Conservation (phyloP, 1,140 invertebrate genomes). For the Acarapis woodi region DNA sequence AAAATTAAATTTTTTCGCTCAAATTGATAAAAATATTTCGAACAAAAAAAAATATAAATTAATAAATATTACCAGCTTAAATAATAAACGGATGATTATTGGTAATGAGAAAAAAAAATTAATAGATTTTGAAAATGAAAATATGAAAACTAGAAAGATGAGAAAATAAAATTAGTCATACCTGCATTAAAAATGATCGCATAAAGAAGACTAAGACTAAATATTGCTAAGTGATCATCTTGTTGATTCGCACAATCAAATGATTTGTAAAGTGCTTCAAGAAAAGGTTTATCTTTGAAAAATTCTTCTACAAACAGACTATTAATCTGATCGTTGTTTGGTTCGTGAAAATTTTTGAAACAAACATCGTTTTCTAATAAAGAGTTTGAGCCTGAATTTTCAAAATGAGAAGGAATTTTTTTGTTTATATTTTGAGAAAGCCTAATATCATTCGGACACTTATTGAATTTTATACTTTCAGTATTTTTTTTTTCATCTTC, state of each 20-base stretch:
- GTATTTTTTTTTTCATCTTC: slow-evolving; percentile 4
- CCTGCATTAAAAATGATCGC: slow-evolving; percentile 77
- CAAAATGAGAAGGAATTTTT: neutral
- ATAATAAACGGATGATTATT: neutral
- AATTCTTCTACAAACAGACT: too few species aligned
- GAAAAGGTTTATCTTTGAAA: slow-evolving; percentile 38
- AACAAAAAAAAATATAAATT: too few species aligned
- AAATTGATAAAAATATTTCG: too few species aligned
- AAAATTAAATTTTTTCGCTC: too few species aligned
- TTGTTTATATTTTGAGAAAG: neutral
- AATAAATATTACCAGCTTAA: neutral
- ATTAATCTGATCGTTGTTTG: too few species aligned
- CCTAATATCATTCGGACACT: too few species aligned
- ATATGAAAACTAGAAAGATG: slow-evolving; percentile 1
- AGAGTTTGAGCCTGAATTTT: neutral
- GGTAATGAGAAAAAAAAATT: slow-evolving; percentile 5
- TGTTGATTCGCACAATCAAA: slow-evolving; percentile 39
- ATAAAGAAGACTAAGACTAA: slow-evolving; percentile 68
- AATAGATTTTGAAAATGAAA: too few species aligned
- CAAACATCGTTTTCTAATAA: neutral
- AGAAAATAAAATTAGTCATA: slow-evolving; percentile 18
- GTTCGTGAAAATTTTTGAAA: too few species aligned
- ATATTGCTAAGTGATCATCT: slow-evolving; percentile 78
- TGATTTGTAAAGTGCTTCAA: slow-evolving; percentile 56
- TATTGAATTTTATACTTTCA: neutral